These are phyloP conservation scores for Daubentonia madagascariensis DNA, from an alignment of 2,113 vertebrate species.

Conservation along the genomic window DNA sequence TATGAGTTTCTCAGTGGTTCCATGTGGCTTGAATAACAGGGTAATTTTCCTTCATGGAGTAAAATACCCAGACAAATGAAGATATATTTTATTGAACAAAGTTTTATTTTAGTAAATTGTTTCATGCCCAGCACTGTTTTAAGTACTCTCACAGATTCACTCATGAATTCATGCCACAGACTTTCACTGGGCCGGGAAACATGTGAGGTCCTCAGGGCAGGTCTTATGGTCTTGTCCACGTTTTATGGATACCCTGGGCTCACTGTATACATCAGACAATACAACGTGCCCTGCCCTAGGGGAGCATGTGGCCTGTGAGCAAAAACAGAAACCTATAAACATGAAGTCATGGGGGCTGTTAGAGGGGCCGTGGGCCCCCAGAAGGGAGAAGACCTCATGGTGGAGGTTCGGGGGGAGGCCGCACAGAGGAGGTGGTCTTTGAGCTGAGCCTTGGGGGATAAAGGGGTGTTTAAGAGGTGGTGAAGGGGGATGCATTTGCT, in stretches of 20 bases:
- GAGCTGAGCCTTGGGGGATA: neutral
- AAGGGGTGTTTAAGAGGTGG: neutral
- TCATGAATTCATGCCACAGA: neutral
- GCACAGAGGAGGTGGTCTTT: neutral
- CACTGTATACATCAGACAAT: neutral
- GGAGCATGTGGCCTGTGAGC: neutral
- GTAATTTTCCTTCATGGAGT: slow-evolving; percentile 2
- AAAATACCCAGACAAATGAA: neutral
- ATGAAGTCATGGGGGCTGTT: neutral
- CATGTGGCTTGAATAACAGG: slow-evolving; percentile 37
- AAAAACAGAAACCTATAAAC: neutral
- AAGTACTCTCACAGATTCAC: neutral
- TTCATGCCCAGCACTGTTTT: neutral
- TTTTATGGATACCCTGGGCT: neutral
- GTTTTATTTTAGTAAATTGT: slow-evolving; percentile 36
- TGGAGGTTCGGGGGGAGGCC: neutral
- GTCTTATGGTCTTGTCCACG: rapidly evolving
- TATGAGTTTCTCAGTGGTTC: neutral
- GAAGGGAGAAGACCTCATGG: no score
- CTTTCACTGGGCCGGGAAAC: neutral
- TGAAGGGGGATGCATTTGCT: neutral
- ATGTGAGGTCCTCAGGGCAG: rapidly evolving
- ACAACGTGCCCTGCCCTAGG: neutral
- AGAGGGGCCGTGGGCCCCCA: neutral
- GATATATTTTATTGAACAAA: neutral